Evolutionary conservation across 2,797 vertebrate genomes (phyloP).

Genomic region (Otolemur crassicaudatus): DNA sequence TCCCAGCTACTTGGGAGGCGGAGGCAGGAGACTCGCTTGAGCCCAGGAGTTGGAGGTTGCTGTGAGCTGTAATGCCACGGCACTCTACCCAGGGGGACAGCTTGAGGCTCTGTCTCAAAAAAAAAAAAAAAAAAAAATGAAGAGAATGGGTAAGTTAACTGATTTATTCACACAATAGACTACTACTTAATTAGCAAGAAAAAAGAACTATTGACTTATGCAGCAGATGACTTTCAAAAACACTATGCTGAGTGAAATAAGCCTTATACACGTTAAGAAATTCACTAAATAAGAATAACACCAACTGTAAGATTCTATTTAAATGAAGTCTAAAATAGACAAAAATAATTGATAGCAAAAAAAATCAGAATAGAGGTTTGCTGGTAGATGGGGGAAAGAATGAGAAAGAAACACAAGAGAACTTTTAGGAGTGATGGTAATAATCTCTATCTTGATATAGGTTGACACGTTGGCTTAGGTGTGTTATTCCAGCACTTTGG

Average conservation of each 20-base stretch:
- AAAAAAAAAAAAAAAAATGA: too few species aligned
- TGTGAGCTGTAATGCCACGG: too few species aligned
- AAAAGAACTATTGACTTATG: background rate
- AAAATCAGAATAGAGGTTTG: background rate
- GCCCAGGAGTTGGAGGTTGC: too few species aligned
- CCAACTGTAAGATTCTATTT: background rate
- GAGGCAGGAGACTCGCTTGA: too few species aligned
- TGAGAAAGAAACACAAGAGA: background rate
- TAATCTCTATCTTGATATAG: background rate
- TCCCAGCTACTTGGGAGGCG: too few species aligned
- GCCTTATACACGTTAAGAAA: background rate
- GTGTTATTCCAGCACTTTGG: too few species aligned
- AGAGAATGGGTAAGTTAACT: background rate
- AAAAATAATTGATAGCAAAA: constrained; percentile 14
- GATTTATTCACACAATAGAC: background rate
- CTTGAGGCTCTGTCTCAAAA: too few species aligned
- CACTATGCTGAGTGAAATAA: background rate
- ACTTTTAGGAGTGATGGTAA: background rate
- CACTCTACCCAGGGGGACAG: too few species aligned
- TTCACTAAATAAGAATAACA: too few species aligned
- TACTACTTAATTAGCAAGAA: background rate
- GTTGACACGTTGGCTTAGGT: background rate
- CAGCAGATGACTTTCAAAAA: background rate
- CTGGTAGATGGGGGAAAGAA: background rate
- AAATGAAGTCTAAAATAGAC: background rate